Conservation (phyloP, 2,113 vertebrate genomes). For the Eretmochelys imbricata region DNA sequence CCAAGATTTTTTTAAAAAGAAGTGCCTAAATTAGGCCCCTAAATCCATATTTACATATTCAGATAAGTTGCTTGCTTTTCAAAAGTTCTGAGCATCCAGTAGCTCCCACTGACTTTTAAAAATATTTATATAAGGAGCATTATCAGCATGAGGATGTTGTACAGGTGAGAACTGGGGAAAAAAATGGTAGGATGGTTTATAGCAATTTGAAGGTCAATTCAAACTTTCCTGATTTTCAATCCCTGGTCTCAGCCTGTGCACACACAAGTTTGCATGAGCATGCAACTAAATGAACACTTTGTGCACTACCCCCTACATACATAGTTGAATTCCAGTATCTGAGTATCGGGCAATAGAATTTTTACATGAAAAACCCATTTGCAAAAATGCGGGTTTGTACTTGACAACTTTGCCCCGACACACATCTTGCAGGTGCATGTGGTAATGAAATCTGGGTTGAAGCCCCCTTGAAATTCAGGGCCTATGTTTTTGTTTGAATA, state of each 20-base stretch:
- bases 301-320: not conserved
- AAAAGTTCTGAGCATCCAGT: rapidly evolving
- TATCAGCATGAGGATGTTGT: rapidly evolving
- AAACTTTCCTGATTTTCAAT: not conserved
- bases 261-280: rapidly evolving
- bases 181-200: not conserved
- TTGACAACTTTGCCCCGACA: not conserved
- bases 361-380: not conserved
- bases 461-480: not conserved
- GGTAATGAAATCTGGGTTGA: not conserved
- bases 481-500: not conserved
- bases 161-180: not conserved
- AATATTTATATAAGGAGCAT: not conserved
- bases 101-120: not conserved
- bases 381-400: not conserved
- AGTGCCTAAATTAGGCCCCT: not conserved
- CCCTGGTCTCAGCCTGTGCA: not conserved
- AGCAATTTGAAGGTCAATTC: not conserved
- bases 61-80: rapidly evolving
- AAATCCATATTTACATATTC: not conserved
- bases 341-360: not conserved
- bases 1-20: not conserved
- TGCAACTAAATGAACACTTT: rapidly evolving
- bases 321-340: rapidly evolving
- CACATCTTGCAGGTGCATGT: not conserved